Base-by-base conservation (phyloP, 2,888 invertebrate genomes). In the Lordiphosa andalusiaca region DNA sequence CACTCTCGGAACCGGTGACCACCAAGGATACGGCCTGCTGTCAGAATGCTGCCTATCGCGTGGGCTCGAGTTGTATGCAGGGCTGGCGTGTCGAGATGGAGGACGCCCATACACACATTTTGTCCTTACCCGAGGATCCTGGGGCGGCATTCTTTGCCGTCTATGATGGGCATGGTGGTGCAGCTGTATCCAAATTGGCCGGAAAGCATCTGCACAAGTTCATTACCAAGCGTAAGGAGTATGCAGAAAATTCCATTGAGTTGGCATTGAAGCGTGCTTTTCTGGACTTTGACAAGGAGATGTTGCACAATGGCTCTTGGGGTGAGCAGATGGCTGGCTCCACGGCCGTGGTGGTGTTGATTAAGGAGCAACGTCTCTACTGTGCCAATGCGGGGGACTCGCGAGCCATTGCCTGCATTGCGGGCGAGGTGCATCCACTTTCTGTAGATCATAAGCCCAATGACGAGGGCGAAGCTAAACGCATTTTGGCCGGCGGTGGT, bases 21-120 rank as follows among this genome's bases (percentile, higher is more conserved):
- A 93, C 94, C 69, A 96, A 96, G 90, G 94, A 95, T 86, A 95
- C 96, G 0, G 92, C 95, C 7, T 94, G 93, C 89, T 95, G 95
- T 83, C 93, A 94, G 88, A 95, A 95, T 88, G 90, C 91, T 25
- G 90, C 92, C 4, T 92, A 90, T 84, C 89, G 91, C 5, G 90
- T 99, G 4, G 99, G 97, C n/a, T 96, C 98, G 1, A 98, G 98
- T 16, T 98, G 96, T 87, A 99, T 99, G 99, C 99, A 99, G 90
- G 99, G 99, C 89, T 99, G 99, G 99, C 91, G 99, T 67, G 94
- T 98, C 56, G 96, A 96, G 72, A 99, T 99, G 99, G 99, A 99
- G 91, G 99, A 99, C 90, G 96, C 98, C 0, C 99, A 99, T 89
- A 98, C 98, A 47, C 98, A 98, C 85, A 95, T 99, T 73, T 91